phyloP scores from a whole-genome alignment of 1,140 invertebrate genomes.

The Drosophila neocordata region DNA sequence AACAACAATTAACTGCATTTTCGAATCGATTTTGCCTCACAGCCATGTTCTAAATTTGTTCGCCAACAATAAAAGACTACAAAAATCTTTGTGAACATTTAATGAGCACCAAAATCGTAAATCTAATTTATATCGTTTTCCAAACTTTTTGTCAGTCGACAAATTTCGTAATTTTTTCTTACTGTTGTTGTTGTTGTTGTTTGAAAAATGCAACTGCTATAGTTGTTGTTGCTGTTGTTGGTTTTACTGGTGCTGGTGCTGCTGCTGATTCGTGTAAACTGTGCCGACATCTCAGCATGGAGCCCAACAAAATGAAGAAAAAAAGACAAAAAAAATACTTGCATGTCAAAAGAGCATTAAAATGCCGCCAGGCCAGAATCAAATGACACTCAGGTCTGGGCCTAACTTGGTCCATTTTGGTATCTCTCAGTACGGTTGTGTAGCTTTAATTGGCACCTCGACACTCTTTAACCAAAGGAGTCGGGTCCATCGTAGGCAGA shows the following conservation, averaged over 20 bases:
- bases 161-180: constrained; percentile 72
- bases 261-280: constrained; percentile 63
- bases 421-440: constrained; percentile 47
- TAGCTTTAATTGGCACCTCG: constrained; percentile 76
- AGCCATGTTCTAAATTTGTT: constrained; percentile 74
- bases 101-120: constrained; percentile 79
- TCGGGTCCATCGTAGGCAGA: constrained; percentile 15
- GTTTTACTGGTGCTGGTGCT: not conserved
- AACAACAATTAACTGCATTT: constrained; percentile 74
- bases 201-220: constrained; percentile 23
- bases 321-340: constrained; percentile 21
- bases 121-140: constrained; percentile 79
- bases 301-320: constrained; percentile 11
- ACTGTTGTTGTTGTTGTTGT: constrained; percentile 2
- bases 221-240: constrained; percentile 22
- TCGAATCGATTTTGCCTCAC: constrained; percentile 57
- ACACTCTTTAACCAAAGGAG: constrained; percentile 55
- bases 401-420: constrained; percentile 57
- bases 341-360: constrained; percentile 78
- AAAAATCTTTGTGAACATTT: constrained; percentile 65
- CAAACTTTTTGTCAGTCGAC: constrained; percentile 77
- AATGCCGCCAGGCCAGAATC: constrained; percentile 65
- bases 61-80: constrained; percentile 17
- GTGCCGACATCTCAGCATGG: constrained; percentile 52
- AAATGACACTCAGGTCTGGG: constrained; percentile 37